Evolutionary conservation across 92 coral and sea anemone genomes (phyloP), one percentile per base, ranked within the genome.

Genomic region (Metridium senile): DNA sequence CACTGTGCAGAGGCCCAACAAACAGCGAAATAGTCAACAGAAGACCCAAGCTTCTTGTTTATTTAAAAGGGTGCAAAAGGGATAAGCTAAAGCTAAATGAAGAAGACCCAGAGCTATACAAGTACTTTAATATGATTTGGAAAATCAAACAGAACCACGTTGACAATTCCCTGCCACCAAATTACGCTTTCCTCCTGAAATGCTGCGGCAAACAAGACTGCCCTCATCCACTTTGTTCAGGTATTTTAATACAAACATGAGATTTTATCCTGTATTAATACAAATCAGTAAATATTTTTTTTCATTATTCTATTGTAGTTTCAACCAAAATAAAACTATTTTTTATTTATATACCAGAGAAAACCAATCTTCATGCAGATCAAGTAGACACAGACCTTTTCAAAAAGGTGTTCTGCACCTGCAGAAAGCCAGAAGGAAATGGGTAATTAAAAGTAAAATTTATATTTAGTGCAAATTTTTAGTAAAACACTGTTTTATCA

Each of bases 101-200:
- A 71, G 32, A 74, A 11, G 26, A 64, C 25, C 80, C 84, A 46
- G 81, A 72, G 29, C 68, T 78, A 25, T 74, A 62, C 67, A 65
- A 69, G 20, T 78, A 78, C 58, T 45, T 84, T 23, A 30, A 72
- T 62, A 75, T 63, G 35, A 35, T 84, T 57, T 78, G 84, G 84
- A 78, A 52, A 32, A 74, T 78, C 20, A 43, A 80, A 21, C 75
- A 72, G 20, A 46, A 70, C n/a, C 80, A 78, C 56, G 72, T 78
- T 74, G 67, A 47, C 80, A 78, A 61, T 67, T 28, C 76, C 27
- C 61, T 78, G 19, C 89, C 80, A 39, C 18, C 26, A 30, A 72
- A 78, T n/a, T 84, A 84, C 72, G 67, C 78, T 52, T 84, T 84
- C 39, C 89, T 72, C 33, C 66, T 77, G 4, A 71, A 68, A 25